These are phyloP conservation scores for Nibea albiflora DNA, from an alignment of 2,113 vertebrate genomes.

Conservation along the genomic window DNA sequence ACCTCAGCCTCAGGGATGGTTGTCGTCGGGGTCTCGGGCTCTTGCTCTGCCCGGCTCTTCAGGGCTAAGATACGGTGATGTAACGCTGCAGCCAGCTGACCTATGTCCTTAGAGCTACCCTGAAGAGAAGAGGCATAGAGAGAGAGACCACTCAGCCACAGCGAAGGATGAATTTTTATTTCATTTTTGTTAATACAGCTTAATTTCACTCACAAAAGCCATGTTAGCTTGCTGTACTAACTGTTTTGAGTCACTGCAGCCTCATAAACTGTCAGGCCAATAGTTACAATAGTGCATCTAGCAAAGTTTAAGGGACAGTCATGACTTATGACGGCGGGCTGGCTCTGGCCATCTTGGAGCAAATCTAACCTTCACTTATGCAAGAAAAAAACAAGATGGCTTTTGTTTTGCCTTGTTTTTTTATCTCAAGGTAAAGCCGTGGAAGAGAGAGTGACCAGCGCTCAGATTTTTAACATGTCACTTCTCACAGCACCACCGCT, in stretches of 20 bases:
- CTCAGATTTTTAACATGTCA: neutral
- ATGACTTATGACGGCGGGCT: neutral
- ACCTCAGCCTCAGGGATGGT: conserved; percentile 87
- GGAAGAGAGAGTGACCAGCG: too few relatives aligned
- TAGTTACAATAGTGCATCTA: neutral
- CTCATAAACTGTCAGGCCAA: too few relatives aligned
- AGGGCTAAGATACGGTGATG: conserved; percentile 97
- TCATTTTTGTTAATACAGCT: too few relatives aligned
- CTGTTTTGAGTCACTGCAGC: too few relatives aligned
- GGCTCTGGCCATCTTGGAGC: neutral
- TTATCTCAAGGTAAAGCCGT: too few relatives aligned
- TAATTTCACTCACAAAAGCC: too few relatives aligned
- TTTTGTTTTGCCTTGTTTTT: too few relatives aligned
- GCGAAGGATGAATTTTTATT: too few relatives aligned
- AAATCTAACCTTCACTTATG: neutral
- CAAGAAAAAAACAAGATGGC: neutral
- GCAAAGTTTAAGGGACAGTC: neutral
- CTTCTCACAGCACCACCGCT: neutral
- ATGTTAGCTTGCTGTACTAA: too few relatives aligned
- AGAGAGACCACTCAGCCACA: conserved; percentile 25
- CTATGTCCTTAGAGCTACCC: conserved; percentile 98
- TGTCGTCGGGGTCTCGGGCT: conserved; percentile 85
- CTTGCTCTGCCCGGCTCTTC: conserved; percentile 92
- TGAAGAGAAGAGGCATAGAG: conserved; percentile 57
- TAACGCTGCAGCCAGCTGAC: conserved; percentile 93